Evolutionary conservation across 2,113 vertebrate species (phyloP), one percentile per base, ranked within the genome.

Genomic region (Numenius arquata): DNA sequence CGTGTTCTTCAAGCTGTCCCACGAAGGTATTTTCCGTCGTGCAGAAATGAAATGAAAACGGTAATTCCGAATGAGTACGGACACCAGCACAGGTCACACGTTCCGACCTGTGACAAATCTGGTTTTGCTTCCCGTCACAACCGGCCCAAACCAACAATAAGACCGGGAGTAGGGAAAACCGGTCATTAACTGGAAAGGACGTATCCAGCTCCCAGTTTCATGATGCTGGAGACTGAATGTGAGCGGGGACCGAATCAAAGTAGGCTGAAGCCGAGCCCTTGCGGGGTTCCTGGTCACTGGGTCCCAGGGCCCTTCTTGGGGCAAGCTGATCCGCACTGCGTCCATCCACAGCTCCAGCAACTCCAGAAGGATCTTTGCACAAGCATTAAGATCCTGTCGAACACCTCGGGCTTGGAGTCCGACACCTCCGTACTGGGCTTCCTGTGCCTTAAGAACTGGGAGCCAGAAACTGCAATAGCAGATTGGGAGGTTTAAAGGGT

Each of bases 1-100:
- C 11, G 23, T 1, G 9, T 62, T 77, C 48, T 34, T 61, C 30
- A 15, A 50, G 38, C 40, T 62, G 13, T 48, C 43, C 8, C 27
- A 23, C 0, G 0, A 4, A 32, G 32, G 47, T 50, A 13, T 55
- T 85, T 75, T 70, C 41, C 20, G 19, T 12, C 5, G 23, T 15
- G 41, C 34, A 61, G 32, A 65, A 48, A 47, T 43, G 36, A 77
- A 84, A 55, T 32, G 2, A 41, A 79, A 85, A 43, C 2, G 18
- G 12, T 21, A 30, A 20, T 53, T 56, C 36, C 8, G 14, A 41
- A 58, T 2, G 4, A 27, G 12, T 15, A 56, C 0, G 19, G 50
- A 53, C 77, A 63, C 0, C 2, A 82, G 34, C n/a, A 27, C 2
- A 8, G 13, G 8, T 40, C 34, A 55, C 23, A 40, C 23, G 8